Conservation (phyloP, 2,888 invertebrate species). For the Cheilosia impressa region DNA sequence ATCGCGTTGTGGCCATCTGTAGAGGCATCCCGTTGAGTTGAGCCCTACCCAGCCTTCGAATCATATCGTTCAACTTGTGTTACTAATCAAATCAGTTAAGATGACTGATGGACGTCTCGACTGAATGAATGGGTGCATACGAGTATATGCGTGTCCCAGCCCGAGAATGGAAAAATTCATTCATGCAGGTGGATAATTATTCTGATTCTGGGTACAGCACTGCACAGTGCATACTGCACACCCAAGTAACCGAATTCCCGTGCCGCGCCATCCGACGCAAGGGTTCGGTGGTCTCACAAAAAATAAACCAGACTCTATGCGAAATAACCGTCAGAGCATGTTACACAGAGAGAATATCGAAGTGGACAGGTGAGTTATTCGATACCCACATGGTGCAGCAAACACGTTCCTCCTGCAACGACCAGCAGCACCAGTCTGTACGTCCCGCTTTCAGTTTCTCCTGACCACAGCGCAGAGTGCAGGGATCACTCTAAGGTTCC, state of each 20-base stretch:
- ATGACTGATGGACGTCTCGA: constrained; percentile 54
- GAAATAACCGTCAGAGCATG: constrained; percentile 67
- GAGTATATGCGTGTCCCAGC: neutral
- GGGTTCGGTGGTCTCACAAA: constrained; percentile 20
- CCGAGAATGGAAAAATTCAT: constrained; percentile 48
- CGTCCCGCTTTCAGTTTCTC: constrained; percentile 17
- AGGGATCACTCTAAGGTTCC: constrained; percentile 62
- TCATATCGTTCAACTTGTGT: constrained; percentile 63
- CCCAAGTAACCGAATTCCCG: constrained; percentile 10
- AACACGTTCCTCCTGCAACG: constrained; percentile 62
- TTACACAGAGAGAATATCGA: constrained; percentile 66
- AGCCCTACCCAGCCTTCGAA: constrained; percentile 25
- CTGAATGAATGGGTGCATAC: constrained; percentile 28
- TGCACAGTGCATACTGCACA: neutral
- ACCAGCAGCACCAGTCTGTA: constrained; percentile 1
- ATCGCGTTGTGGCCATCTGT: constrained; percentile 56
- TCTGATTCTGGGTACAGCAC: constrained; percentile 51
- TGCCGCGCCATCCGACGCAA: neutral
- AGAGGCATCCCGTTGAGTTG: constrained; percentile 48
- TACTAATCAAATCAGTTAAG: constrained; percentile 70
- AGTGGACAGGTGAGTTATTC: constrained; percentile 74
- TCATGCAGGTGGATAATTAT: constrained; percentile 73
- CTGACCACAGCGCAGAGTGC: constrained; percentile 26
- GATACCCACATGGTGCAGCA: constrained; percentile 71
- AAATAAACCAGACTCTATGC: constrained; percentile 71